Percentiles rank a stretch among this genome's conserved stretches.
These are phyloP conservation scores for Eunapius fragilis DNA, from an alignment of 37 sponge, comb jelly and placozoan genomes.

Conservation along the genomic window DNA sequence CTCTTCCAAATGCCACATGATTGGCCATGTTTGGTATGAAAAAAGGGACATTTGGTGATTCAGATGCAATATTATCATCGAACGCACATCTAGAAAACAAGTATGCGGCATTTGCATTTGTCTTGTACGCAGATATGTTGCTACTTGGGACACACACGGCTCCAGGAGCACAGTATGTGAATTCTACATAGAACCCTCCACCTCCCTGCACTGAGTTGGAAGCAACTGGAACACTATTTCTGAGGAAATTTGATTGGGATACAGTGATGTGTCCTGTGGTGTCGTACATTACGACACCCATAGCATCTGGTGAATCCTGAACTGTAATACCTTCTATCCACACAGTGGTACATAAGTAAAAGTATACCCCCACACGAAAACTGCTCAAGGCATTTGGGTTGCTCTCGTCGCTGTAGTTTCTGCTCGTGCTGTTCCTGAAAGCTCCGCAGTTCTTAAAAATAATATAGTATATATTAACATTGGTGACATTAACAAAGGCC, in stretches of 20 bases:
- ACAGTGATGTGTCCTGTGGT: slow-evolving; percentile 13
- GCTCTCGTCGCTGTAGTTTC: not conserved
- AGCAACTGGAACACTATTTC: not conserved
- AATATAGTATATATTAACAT: slow-evolving; percentile 2
- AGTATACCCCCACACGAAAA: slow-evolving; percentile 39
- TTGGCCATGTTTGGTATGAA: slow-evolving; percentile 13
- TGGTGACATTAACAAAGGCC: slow-evolving; percentile 12
- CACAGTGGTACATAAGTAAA: slow-evolving; percentile 17
- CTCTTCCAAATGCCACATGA: slow-evolving; percentile 50
- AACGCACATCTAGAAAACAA: slow-evolving; percentile 13
- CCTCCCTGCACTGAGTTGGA: slow-evolving; percentile 19
- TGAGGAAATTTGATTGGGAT: not conserved
- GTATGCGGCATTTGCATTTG: not conserved
- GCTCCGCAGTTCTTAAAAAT: slow-evolving; percentile 13
- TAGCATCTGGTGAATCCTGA: slow-evolving; percentile 21
- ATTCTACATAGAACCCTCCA: slow-evolving; percentile 38
- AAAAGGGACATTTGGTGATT: not conserved
- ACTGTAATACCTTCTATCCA: slow-evolving; percentile 15
- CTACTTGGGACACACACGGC: not conserved
- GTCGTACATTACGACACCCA: slow-evolving; percentile 48
- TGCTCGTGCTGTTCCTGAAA: slow-evolving; percentile 29
- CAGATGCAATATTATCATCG: slow-evolving; percentile 18
- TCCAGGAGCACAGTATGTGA: slow-evolving; percentile 59
- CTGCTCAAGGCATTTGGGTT: not conserved
- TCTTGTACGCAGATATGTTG: not conserved